Evolutionary conservation across 2,797 vertebrate species (phyloP).

Genomic region (Nannoperca australis): DNA sequence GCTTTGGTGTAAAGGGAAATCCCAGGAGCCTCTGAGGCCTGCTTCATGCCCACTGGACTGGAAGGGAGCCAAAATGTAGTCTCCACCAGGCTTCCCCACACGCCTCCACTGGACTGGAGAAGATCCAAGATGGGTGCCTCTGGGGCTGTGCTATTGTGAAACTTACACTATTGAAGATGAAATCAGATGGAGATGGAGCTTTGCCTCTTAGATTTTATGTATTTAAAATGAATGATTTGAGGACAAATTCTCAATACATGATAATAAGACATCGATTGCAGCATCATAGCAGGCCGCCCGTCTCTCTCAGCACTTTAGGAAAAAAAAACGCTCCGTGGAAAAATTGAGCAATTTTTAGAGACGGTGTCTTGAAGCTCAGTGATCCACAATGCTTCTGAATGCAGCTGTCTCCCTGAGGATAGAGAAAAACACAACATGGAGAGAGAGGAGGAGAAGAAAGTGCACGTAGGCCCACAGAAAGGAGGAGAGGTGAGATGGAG

Average conservation of each 20-base stretch:
- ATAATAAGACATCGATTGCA: constrained; percentile 2
- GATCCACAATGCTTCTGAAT: constrained; percentile 78
- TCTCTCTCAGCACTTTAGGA: constrained; percentile 38
- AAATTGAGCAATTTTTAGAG: constrained; percentile 72
- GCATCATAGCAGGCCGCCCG: constrained; percentile 45
- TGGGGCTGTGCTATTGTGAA: constrained; percentile 58
- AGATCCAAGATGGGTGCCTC: constrained; percentile 74
- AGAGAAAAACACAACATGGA: constrained; percentile 56
- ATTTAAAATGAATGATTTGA: constrained; percentile 23
- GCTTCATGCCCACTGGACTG: constrained; percentile 78
- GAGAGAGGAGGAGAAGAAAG: constrained; percentile 30
- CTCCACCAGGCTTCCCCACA: constrained; percentile 30
- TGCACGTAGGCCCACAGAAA: constrained; percentile 23
- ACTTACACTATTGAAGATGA: constrained; percentile 52
- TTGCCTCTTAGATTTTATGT: constrained; percentile 24
- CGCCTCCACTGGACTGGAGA: constrained; percentile 64
- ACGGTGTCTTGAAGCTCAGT: constrained; percentile 74
- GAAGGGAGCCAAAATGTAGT: constrained; percentile 71
- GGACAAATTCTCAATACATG: constrained; percentile 2
- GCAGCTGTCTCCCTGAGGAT: constrained; percentile 69
- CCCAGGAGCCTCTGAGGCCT: constrained; percentile 69
- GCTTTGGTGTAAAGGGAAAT: constrained; percentile 67
- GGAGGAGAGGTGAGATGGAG: constrained; percentile 49
- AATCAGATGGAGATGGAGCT: constrained; percentile 31
- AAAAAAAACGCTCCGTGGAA: constrained; percentile 47